phyloP scores from a whole-genome alignment of 1,140 invertebrate genomes.

The Callitettix versicolor region DNA sequence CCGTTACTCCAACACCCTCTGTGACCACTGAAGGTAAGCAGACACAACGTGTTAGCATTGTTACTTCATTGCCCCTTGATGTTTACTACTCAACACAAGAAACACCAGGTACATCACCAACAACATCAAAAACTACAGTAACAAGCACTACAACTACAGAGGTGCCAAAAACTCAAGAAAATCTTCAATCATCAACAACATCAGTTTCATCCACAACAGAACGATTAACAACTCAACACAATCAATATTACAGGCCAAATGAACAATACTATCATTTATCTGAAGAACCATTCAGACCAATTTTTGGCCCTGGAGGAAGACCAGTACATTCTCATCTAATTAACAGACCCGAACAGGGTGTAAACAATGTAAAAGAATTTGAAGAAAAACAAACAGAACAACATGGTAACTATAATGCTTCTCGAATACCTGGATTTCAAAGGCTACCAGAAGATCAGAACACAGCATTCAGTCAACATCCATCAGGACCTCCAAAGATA shows the following conservation, averaged over 20 bases:
- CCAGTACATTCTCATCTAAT: neutral
- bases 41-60: slow-evolving; percentile 15
- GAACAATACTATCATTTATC: slow-evolving; percentile 1
- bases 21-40: neutral
- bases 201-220: slow-evolving; percentile 15
- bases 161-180: slow-evolving; percentile 4
- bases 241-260: slow-evolving; percentile 8
- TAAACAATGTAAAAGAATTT: slow-evolving; percentile 5
- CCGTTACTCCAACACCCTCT: slow-evolving; percentile 6
- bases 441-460: neutral
- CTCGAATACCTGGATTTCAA: neutral
- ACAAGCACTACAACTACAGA: neutral
- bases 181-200: neutral
- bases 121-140: neutral
- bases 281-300: slow-evolving; percentile 30
- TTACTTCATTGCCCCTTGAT: slow-evolving; percentile 20
- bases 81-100: slow-evolving; percentile 15
- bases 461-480: slow-evolving; percentile 1
- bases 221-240: neutral
- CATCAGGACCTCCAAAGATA: neutral
- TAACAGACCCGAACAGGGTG: neutral
- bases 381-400: too few species aligned
- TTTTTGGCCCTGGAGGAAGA: slow-evolving; percentile 21
- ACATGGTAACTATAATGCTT: too few species aligned
- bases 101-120: neutral